Evolutionary conservation across 2,888 invertebrate species (phyloP), one percentile per base, ranked within the genome.

Genomic region (Margaritifera margaritifera): DNA sequence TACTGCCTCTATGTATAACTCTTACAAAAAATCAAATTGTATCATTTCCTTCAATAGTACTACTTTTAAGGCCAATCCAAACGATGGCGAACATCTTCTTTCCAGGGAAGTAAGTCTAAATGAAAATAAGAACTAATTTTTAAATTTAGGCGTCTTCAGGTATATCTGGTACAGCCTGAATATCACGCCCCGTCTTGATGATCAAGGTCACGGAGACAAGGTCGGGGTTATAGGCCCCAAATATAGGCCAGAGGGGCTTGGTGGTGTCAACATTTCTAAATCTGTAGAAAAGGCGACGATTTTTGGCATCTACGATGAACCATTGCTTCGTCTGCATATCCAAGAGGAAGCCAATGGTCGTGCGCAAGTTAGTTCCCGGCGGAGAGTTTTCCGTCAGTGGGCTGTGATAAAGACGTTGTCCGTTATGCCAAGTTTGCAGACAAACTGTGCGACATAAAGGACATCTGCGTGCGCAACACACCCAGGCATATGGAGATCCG

Each of bases 361-460:
- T 73, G 18, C 75, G 74, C 57, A 75, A 67, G 31, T 78, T 75
- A 25, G 81, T 79, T 52, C 81, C 81, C 0, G 81, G 81, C 25
- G 79, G 77, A 27, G 78, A 62, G 62, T 67, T 74, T 59, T 77
- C 75, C 4, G 79, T 79, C 24, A 79, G 58, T 15, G 77, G 77
- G n/a, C 68, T 65, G 62, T 81, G 81, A 56, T 76, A 78, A 11
- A 81, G 69, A 20, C 78, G 72, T 56, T 77, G 77, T 31, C 78
- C 78, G 68, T 79, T 77, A 60, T 79, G 78, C 68, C 79, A 79
- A 59, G 77, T 74, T 72, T 78, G 78, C 27, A 81, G 62, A 68
- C 81, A 81, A 19, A 81, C 73, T n/a, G 79, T 77, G 24, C 76
- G 69, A 58, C 81, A 81, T 11, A 81, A 72, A n/a, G 77, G 77